Evolutionary conservation across 2,797 vertebrate species (phyloP).

Genomic region (Poeciliopsis gracilis): DNA sequence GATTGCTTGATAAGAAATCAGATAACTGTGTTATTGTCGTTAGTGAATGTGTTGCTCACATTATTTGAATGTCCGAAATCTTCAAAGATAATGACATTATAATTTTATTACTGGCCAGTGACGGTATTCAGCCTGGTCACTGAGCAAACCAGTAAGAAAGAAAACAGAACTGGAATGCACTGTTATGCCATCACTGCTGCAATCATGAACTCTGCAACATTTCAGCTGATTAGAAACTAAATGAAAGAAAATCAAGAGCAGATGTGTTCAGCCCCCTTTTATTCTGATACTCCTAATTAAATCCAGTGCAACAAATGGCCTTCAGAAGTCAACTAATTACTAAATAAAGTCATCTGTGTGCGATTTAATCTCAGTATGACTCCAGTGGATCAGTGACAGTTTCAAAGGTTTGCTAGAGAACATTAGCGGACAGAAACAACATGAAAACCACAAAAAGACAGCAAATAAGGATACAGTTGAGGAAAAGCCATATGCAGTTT

Average conservation of each 20-base stretch:
- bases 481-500: neutral
- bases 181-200: neutral
- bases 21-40: neutral
- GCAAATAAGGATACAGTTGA: neutral
- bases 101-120: neutral
- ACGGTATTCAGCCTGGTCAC: neutral
- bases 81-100: neutral
- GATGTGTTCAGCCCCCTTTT: neutral
- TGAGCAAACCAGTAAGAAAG: neutral
- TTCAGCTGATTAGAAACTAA: neutral
- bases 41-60: neutral
- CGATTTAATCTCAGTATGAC: neutral
- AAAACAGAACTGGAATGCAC: neutral
- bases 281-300: neutral
- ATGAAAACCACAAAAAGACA: neutral
- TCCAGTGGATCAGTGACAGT: neutral
- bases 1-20: neutral
- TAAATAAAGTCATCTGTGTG: neutral
- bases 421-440: neutral
- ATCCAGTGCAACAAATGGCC: neutral
- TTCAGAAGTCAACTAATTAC: neutral
- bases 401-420: neutral
- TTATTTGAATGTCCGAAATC: neutral
- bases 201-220: neutral
- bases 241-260: neutral